phyloP scores from a whole-genome alignment of 2,113 vertebrate species.

The Rhinogobius similis region DNA sequence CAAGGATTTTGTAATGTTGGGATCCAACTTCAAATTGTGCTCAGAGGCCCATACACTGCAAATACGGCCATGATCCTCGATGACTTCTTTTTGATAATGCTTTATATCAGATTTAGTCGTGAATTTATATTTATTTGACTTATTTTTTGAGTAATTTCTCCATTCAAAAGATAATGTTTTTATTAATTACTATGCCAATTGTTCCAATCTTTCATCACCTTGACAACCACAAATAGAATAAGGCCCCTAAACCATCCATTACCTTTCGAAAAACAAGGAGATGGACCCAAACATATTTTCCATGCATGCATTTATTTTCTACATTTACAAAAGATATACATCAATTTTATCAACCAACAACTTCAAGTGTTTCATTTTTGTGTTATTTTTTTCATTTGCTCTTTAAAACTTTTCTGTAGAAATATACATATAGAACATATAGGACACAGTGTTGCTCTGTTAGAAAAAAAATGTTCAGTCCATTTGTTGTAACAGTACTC shows the following conservation, averaged over 20 bases:
- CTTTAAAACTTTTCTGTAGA: neutral
- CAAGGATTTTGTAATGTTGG: too few relatives aligned
- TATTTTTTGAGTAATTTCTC: too few relatives aligned
- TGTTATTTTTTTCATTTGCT: neutral
- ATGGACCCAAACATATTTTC: neutral
- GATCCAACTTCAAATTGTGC: too few relatives aligned
- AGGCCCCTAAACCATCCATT: neutral
- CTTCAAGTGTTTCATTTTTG: neutral
- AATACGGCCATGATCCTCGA: too few relatives aligned
- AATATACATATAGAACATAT: neutral
- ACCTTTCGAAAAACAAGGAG: neutral
- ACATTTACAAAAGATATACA: slow-evolving; percentile 6
- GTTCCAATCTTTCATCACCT: too few relatives aligned
- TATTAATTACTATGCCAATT: too few relatives aligned
- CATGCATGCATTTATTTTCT: slow-evolving; percentile 1
- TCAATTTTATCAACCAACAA: neutral
- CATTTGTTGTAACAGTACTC: neutral
- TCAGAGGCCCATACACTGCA: too few relatives aligned
- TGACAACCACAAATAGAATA: neutral
- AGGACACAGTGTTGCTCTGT: neutral
- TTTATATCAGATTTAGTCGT: too few relatives aligned
- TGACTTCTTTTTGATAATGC: too few relatives aligned
- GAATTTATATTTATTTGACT: too few relatives aligned
- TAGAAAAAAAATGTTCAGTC: neutral
- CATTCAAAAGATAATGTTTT: too few relatives aligned